A percentile compares a stretch with the other conserved stretches of the same genome.
These are phyloP conservation scores for Limosa lapponica DNA, from an alignment of 2,797 vertebrate species.

Conservation along the genomic window DNA sequence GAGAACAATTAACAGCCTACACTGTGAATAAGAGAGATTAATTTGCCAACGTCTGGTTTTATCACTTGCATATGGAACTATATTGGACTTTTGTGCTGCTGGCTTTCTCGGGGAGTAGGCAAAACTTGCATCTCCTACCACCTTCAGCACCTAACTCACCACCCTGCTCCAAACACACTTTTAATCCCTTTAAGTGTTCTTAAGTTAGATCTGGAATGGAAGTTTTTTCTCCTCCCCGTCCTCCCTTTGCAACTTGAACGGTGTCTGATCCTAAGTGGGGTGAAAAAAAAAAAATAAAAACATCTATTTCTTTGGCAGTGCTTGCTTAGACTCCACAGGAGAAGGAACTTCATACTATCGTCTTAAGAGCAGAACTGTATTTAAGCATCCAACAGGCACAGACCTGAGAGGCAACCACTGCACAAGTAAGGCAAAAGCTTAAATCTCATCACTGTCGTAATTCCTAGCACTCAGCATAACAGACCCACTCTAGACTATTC, in stretches of 20 bases:
- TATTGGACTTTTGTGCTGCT: slow-evolving; percentile 39
- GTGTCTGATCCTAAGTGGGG: not conserved
- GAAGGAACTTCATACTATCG: not conserved
- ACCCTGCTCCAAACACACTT: not conserved
- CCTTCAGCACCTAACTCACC: not conserved
- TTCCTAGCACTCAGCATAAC: slow-evolving; percentile 58
- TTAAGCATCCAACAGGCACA: slow-evolving; percentile 14
- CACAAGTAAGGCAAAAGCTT: slow-evolving; percentile 24
- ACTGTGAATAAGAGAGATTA: slow-evolving; percentile 86
- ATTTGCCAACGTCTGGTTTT: slow-evolving; percentile 79
- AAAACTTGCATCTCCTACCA: not conserved
- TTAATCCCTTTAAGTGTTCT: not conserved
- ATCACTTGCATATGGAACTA: slow-evolving; percentile 68
- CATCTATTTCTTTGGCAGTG: not conserved
- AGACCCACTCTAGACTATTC: slow-evolving; percentile 36
- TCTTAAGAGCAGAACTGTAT: slow-evolving; percentile 20
- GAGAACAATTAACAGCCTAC: slow-evolving; percentile 85
- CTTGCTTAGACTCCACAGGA: not conserved
- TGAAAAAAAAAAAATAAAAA: not conserved
- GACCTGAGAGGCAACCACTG: not conserved
- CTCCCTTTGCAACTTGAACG: not conserved
- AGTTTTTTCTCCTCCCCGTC: not conserved
- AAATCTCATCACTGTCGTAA: slow-evolving; percentile 46
- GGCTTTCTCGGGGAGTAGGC: slow-evolving; percentile 39
- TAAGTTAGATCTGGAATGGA: not conserved